Percentiles rank a stretch among this genome's conserved stretches.
phyloP scores from a whole-genome alignment of 2,113 vertebrate species.

The Copsychus sechellarum region DNA sequence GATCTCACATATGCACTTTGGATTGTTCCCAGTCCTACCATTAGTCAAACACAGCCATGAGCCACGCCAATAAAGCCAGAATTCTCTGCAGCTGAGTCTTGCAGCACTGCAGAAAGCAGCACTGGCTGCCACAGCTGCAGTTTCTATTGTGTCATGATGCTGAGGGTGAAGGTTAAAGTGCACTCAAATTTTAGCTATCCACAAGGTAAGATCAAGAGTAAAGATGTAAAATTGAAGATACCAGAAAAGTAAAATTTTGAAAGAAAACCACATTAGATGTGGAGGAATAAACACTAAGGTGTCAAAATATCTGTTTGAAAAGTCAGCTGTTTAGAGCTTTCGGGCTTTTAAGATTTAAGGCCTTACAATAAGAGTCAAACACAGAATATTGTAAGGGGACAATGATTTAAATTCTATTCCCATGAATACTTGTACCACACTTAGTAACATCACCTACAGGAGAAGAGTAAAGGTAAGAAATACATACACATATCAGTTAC shows the following conservation, averaged over 20 bases:
- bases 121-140: neutral
- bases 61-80: neutral
- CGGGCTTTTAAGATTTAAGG: neutral
- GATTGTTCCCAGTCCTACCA: neutral
- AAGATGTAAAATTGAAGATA: neutral
- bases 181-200: neutral
- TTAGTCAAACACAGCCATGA: neutral
- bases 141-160: fast-evolving
- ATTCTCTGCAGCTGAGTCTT: neutral
- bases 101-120: fast-evolving
- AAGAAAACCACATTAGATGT: neutral
- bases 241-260: neutral
- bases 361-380: neutral
- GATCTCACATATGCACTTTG: fast-evolving
- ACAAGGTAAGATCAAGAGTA: neutral
- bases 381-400: neutral
- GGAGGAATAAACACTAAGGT: neutral
- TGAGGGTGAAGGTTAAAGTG: neutral
- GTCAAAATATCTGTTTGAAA: neutral
- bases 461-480: neutral
- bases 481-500: neutral
- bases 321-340: neutral
- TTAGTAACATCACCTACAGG: neutral
- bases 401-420: neutral
- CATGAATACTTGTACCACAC: neutral